Conservation (phyloP, 2,888 invertebrate species). For the Peribatodes rhomboidaria region DNA sequence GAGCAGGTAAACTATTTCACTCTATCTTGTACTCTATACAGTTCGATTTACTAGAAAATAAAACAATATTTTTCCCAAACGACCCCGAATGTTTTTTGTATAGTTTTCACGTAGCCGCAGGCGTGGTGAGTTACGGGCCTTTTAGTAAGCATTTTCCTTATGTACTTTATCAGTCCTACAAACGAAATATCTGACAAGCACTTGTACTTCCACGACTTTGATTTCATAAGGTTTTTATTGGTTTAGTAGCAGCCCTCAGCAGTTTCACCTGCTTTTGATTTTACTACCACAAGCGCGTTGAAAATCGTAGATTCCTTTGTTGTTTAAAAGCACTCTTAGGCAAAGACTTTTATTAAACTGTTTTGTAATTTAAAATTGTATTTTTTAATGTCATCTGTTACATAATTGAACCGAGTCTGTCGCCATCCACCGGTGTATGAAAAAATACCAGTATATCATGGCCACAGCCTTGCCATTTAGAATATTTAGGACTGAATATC, state of each 20-base stretch:
- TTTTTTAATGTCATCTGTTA: too few relatives aligned
- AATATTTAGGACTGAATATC: too few relatives aligned
- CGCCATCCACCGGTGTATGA: neutral
- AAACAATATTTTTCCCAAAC: neutral
- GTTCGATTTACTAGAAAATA: too few relatives aligned
- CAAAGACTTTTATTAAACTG: too few relatives aligned
- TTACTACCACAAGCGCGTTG: too few relatives aligned
- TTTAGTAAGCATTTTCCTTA: conserved; percentile 27
- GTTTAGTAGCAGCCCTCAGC: too few relatives aligned
- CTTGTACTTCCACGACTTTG: conserved; percentile 22
- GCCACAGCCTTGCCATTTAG: neutral
- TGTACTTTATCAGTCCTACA: conserved; percentile 32
- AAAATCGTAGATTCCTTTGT: too few relatives aligned
- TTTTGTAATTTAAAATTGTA: too few relatives aligned
- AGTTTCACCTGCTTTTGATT: neutral
- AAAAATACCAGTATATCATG: too few relatives aligned
- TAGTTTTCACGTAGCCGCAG: neutral
- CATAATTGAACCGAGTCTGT: too few relatives aligned
- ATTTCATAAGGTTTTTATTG: conserved; percentile 16
- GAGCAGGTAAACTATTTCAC: too few relatives aligned
- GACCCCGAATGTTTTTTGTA: neutral
- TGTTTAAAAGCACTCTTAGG: too few relatives aligned
- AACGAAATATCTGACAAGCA: conserved; percentile 26
- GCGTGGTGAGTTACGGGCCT: conserved; percentile 16
- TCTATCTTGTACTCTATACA: neutral